A percentile compares a stretch with the other conserved stretches of the same genome.
phyloP scores from a whole-genome alignment of 2,888 invertebrate species.

The Caenorhabditis drosophilae region DNA sequence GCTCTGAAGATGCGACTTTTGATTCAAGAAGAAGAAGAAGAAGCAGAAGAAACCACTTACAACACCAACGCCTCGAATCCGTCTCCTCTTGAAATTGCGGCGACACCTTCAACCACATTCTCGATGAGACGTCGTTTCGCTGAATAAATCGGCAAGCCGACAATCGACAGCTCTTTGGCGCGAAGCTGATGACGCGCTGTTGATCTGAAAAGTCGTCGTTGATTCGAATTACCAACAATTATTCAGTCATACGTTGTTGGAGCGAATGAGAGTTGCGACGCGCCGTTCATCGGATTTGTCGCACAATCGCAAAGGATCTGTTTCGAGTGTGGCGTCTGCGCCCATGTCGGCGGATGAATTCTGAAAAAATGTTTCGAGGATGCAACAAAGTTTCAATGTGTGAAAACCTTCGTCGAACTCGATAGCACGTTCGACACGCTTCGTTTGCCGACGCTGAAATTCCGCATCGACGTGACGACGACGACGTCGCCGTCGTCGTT shows the following conservation, averaged over 20 bases:
- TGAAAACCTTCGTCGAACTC: conserved; percentile 49
- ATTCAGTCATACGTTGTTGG: conserved; percentile 39
- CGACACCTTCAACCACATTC: conserved; percentile 66
- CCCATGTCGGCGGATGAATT: conserved; percentile 59
- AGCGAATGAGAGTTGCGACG: conserved; percentile 27
- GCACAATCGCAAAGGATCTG: conserved; percentile 55
- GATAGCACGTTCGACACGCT: conserved; percentile 60
- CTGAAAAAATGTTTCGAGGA: too few relatives aligned
- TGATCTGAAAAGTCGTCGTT: conserved; percentile 38
- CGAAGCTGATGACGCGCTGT: conserved; percentile 52
- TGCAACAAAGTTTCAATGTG: too few relatives aligned
- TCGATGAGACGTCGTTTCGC: conserved; percentile 63
- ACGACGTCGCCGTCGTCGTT: too few relatives aligned
- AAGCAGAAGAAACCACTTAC: conserved; percentile 8
- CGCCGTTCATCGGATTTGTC: conserved; percentile 17
- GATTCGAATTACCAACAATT: too few relatives aligned
- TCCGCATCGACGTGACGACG: conserved; percentile 15
- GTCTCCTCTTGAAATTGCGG: conserved; percentile 50
- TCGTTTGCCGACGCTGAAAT: conserved; percentile 35
- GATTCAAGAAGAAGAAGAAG: not conserved
- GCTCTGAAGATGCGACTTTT: conserved; percentile 78
- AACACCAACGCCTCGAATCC: conserved; percentile 18
- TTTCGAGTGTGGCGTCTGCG: conserved; percentile 45
- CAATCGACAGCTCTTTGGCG: conserved; percentile 61
- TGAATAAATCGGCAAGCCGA: conserved; percentile 66